Conservation (phyloP, 2,888 invertebrate species). For the Folsomia candida region DNA sequence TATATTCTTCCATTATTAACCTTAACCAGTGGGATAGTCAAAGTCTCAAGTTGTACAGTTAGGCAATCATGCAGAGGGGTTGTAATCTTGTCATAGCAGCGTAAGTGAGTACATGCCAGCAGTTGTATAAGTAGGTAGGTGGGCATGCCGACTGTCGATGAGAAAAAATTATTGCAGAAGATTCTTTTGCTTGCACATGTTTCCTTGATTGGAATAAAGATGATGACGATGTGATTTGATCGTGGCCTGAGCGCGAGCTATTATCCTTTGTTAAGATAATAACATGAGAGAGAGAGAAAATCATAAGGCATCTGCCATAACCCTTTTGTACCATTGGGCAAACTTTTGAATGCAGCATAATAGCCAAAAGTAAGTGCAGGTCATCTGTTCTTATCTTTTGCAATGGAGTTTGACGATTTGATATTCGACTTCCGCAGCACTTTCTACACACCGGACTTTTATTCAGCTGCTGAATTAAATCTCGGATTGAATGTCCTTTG, state of each 20-base stretch:
- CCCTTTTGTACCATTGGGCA: slow-evolving; percentile 7
- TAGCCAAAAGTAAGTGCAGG: not conserved
- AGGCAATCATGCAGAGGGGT: too few species aligned
- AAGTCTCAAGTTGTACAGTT: not conserved
- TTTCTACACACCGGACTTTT: not conserved
- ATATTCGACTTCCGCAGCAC: slow-evolving; percentile 13
- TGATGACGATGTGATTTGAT: slow-evolving; percentile 9
- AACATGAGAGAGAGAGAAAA: slow-evolving; percentile 26
- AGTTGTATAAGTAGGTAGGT: too few species aligned
- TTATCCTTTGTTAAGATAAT: slow-evolving; percentile 35
- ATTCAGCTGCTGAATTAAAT: slow-evolving; percentile 18
- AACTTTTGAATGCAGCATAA: not conserved
- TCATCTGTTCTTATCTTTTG: not conserved
- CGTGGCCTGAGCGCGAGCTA: slow-evolving; percentile 19
- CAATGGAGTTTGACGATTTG: not conserved
- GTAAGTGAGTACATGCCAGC: not conserved
- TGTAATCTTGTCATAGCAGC: too few species aligned
- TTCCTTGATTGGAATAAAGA: not conserved
- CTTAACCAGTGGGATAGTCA: not conserved
- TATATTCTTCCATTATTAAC: not conserved
- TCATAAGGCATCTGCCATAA: slow-evolving; percentile 23
- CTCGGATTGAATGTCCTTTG: slow-evolving; percentile 7
- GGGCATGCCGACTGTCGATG: too few species aligned
- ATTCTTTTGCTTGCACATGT: not conserved
- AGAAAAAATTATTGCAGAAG: not conserved